Conservation (phyloP, 64 coral and sea anemone genomes). For the Hydrozoanthus tunicans region DNA sequence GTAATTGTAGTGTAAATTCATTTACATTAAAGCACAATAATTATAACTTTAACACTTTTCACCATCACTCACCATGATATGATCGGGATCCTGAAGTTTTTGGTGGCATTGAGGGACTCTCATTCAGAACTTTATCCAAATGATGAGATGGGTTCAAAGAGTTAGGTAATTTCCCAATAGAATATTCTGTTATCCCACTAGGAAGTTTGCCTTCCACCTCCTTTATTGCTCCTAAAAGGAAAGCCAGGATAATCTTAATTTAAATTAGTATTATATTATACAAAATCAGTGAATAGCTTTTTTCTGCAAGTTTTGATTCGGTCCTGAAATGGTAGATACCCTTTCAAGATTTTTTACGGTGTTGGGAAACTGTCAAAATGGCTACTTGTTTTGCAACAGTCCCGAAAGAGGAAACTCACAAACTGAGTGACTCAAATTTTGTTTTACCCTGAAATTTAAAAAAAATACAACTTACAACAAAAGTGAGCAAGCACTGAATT, state of each 20-base stretch:
- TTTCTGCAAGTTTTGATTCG: too few relatives aligned
- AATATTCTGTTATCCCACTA: conserved; percentile 13
- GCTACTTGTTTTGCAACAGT: too few relatives aligned
- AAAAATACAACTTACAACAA: too few relatives aligned
- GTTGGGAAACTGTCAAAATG: too few relatives aligned
- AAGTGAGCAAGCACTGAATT: too few relatives aligned
- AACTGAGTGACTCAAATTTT: too few relatives aligned
- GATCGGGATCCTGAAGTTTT: conserved; percentile 10
- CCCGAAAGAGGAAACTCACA: too few relatives aligned
- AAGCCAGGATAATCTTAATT: background rate
- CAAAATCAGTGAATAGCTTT: too few relatives aligned
- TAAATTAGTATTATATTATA: too few relatives aligned
- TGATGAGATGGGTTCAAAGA: conserved; percentile 13
- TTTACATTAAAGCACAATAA: background rate
- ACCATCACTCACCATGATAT: conserved; percentile 12
- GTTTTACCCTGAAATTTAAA: too few relatives aligned
- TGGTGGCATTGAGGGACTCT: conserved; percentile 39
- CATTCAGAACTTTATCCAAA: conserved; percentile 24
- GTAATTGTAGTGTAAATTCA: background rate
- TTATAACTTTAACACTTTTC: background rate
- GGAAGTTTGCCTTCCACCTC: conserved; percentile 31
- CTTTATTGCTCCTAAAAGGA: conserved; percentile 25
- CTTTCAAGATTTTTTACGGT: too few relatives aligned
- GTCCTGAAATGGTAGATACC: too few relatives aligned
- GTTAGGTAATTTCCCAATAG: conserved; percentile 4